These are phyloP conservation scores for Sebastes steindachneri DNA, from an alignment of 2,797 vertebrate species.

Conservation along the genomic window DNA sequence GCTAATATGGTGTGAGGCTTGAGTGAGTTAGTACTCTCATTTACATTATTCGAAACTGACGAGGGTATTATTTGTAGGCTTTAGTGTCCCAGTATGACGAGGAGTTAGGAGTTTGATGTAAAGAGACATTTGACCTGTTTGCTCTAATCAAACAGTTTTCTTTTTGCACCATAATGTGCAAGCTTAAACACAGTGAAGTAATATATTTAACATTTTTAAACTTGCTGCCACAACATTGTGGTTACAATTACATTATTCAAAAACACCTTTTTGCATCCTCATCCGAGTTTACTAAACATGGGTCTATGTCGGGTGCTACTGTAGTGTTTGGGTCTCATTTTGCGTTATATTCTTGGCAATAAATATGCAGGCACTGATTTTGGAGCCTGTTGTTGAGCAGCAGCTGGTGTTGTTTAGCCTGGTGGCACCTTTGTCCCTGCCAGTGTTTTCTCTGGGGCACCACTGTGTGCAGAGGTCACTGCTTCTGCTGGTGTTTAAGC, in stretches of 20 bases:
- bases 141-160: neutral
- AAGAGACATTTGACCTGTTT: neutral
- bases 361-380: neutral
- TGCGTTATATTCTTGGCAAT: neutral
- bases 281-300: neutral
- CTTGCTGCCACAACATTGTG: neutral
- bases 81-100: neutral
- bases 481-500: slow-evolving; percentile 27
- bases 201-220: neutral
- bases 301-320: neutral
- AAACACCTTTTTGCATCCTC: neutral
- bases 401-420: slow-evolving; percentile 65
- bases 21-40: neutral
- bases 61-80: neutral
- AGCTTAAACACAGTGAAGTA: neutral
- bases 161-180: neutral
- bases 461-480: slow-evolving; percentile 59
- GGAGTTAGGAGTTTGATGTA: neutral
- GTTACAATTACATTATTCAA: neutral
- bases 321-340: neutral
- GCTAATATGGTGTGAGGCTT: neutral
- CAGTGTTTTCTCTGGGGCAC: slow-evolving; percentile 47
- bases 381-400: slow-evolving; percentile 32
- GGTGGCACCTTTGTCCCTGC: slow-evolving; percentile 47
- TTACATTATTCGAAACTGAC: slow-evolving; percentile 2